Base-by-base conservation (phyloP, 2,797 vertebrate species). In the Acrocephalus scirpaceus region DNA sequence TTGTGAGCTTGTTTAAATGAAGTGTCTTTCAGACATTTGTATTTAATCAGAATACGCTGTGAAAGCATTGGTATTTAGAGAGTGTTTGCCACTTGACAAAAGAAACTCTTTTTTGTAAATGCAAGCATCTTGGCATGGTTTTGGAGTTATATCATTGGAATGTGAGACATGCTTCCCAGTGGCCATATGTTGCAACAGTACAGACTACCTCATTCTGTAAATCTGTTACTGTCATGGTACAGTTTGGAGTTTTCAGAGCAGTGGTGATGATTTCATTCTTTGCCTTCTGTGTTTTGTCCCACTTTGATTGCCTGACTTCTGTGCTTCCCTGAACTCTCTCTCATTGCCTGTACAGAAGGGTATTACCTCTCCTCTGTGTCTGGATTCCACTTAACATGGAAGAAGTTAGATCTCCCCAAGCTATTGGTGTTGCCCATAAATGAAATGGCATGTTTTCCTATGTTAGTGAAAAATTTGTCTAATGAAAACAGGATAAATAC, bases 11-110 rank as follows among this genome's bases (percentile, higher is more conserved):
- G 76, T 90, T 90, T 93, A 92, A 95, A 92, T 81, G 87, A 90
- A 96, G 50, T 75, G 66, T 86, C 79, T 96, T 95, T 94, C 70
- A 93, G 91, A 81, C 79, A 70, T 90, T 96, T 91, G 70, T 93
- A n/a, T 93, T 94, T 88, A 64, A 88, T 93, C 82, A 92, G 87
- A 90, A 75, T 90, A 88, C 56, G 26, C 79, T 73, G 78, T 94
- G 88, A 84, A 92, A 91, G 88, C 56, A 2, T 26, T 48, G 21
- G 56, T 95, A 86, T 93, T 91, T 70, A 84, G 90, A 79, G 57
- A 73, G 56, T 92, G 83, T 96, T 96, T 97, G 83, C 90, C 85
- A 70, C 71, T 96, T 82, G 70, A 88, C 79, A 93, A 86, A 94
- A 67, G 90, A 82, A 93, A 82, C 11, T 4, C 54, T 79, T 93